Conservation (phyloP, 2,797 vertebrate genomes). For the Hippocampus kuda region DNA sequence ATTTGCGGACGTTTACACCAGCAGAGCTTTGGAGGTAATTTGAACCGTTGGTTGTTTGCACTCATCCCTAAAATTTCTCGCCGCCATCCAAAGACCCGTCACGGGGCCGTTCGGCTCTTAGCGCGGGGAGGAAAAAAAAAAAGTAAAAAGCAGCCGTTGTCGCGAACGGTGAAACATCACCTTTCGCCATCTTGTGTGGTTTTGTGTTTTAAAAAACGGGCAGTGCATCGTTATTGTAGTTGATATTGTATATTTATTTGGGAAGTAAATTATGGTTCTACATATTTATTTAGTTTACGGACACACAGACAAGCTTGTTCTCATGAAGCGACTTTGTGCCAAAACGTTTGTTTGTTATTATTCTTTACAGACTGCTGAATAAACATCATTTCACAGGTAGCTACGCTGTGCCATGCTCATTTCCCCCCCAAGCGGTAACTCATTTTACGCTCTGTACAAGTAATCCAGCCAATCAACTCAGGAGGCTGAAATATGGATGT, state of each 20-base stretch:
- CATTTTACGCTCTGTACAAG: not conserved
- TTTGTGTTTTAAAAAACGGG: conserved; percentile 33
- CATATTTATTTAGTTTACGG: conserved; percentile 74
- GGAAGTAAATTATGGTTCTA: conserved; percentile 71
- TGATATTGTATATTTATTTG: conserved; percentile 78
- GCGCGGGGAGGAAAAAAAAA: not conserved
- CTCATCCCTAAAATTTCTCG: conserved; percentile 27
- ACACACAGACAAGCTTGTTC: conserved; percentile 68
- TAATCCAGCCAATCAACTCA: conserved; percentile 14
- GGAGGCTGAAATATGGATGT: no score
- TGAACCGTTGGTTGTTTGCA: conserved; percentile 22
- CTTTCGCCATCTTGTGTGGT: conserved; percentile 34
- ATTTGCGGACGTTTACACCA: conserved; percentile 40
- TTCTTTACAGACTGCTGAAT: conserved; percentile 71
- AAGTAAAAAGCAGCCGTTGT: conserved; percentile 44
- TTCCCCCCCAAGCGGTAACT: conserved; percentile 15
- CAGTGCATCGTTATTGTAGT: conserved; percentile 72
- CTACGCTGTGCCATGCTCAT: conserved; percentile 25
- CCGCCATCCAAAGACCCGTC: conserved; percentile 34
- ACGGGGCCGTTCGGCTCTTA: conserved; percentile 42
- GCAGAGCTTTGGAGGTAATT: conserved; percentile 14
- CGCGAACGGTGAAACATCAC: conserved; percentile 46
- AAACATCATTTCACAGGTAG: conserved; percentile 64
- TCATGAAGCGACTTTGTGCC: conserved; percentile 71
- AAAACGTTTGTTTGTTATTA: conserved; percentile 69